A percentile compares a stretch with the other conserved stretches of the same genome.
Evolutionary conservation across 2,888 invertebrate species (phyloP).

Genomic region (Tiliacea aurago): DNA sequence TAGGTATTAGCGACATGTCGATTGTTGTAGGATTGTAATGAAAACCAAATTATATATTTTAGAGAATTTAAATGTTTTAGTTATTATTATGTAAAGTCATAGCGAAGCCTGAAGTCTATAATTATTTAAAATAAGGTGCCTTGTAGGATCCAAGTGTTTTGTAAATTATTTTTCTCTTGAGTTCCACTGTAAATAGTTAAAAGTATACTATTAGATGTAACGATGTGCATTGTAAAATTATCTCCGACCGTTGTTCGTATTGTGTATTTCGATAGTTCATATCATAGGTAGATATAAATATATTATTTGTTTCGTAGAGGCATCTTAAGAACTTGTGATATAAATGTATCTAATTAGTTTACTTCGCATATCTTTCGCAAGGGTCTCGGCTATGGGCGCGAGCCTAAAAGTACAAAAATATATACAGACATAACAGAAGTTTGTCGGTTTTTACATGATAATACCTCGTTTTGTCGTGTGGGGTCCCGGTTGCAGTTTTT

Average conservation of each 20-base stretch:
- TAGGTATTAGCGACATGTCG: conserved; percentile 88
- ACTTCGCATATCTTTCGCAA: conserved; percentile 81
- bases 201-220: conserved; percentile 89
- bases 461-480: conserved; percentile 82
- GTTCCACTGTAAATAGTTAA: conserved; percentile 89
- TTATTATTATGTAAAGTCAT: conserved; percentile 89
- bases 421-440: conserved; percentile 88
- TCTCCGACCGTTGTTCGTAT: conserved; percentile 81
- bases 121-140: conserved; percentile 89
- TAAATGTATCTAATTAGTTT: conserved; percentile 88
- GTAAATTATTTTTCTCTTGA: conserved; percentile 87
- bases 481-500: conserved; percentile 87
- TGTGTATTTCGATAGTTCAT: conserved; percentile 80
- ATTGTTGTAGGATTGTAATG: conserved; percentile 89
- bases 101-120: conserved; percentile 89
- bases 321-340: conserved; percentile 90
- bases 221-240: conserved; percentile 85
- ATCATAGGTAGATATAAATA: conserved; percentile 85
- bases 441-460: conserved; percentile 85
- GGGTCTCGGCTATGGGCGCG: conserved; percentile 74
- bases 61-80: conserved; percentile 89
- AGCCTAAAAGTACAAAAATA: conserved; percentile 83
- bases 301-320: conserved; percentile 90
- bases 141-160: conserved; percentile 86
- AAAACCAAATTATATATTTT: conserved; percentile 91